These are phyloP conservation scores for Eunapius fragilis DNA, from an alignment of 37 sponge, comb jelly and placozoan genomes.

Conservation along the genomic window DNA sequence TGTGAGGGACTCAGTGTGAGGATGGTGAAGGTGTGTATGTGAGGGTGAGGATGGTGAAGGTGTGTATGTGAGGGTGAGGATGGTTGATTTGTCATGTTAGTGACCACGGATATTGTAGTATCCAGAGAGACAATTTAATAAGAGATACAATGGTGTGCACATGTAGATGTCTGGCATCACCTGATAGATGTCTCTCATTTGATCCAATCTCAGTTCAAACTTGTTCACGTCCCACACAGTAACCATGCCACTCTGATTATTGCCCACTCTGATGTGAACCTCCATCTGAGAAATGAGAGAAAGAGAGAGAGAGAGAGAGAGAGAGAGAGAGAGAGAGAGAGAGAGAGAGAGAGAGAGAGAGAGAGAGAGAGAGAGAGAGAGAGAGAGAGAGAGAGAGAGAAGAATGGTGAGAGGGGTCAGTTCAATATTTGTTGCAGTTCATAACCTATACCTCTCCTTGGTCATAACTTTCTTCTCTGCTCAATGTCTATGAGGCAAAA, in stretches of 20 bases:
- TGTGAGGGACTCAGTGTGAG: neutral
- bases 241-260: conserved; percentile 56
- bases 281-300: neutral
- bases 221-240: conserved; percentile 75
- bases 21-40: too few relatives aligned
- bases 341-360: neutral
- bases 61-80: neutral
- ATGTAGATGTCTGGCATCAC: neutral
- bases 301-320: neutral
- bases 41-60: too few relatives aligned
- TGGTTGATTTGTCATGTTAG: too few relatives aligned
- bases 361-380: too few relatives aligned
- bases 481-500: conserved; percentile 10
- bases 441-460: neutral
- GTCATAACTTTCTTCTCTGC: conserved; percentile 11
- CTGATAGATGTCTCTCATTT: conserved; percentile 86
- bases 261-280: conserved; percentile 46
- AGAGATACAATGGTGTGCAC: neutral
- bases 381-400: too few relatives aligned
- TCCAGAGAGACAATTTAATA: neutral
- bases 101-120: too few relatives aligned
- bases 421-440: neutral
- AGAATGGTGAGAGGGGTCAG: too few relatives aligned
- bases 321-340: neutral
- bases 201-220: conserved; percentile 79